Conservation (phyloP, 1,140 invertebrate genomes). For the Alviniconcha marisindica region DNA sequence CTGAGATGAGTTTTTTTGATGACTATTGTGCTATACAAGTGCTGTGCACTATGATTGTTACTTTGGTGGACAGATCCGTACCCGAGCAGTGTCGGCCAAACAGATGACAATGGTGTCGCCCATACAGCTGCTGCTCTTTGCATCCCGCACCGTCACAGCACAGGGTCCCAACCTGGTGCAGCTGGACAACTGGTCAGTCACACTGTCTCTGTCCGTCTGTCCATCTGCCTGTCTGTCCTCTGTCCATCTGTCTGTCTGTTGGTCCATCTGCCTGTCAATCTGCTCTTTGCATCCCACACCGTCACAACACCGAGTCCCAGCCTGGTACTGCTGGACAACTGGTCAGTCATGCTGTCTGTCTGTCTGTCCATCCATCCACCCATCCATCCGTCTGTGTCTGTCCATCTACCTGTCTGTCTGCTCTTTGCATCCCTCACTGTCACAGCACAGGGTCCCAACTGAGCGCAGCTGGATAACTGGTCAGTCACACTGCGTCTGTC, state of each 20-base stretch:
- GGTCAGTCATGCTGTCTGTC: conserved; percentile 57
- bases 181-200: conserved; percentile 70
- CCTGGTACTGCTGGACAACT: conserved; percentile 69
- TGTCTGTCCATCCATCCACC: too few species aligned
- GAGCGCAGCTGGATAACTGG: conserved; percentile 71
- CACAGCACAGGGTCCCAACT: conserved; percentile 37
- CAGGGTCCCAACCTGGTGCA: conserved; percentile 54
- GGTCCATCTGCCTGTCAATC: conserved; percentile 32
- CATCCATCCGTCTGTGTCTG: background rate
- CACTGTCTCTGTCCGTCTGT: background rate
- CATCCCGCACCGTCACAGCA: conserved; percentile 69
- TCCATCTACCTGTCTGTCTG: background rate
- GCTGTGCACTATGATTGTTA: too few species aligned
- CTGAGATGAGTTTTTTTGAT: too few species aligned
- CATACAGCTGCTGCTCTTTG: conserved; percentile 94
- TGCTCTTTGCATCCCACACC: conserved; percentile 86
- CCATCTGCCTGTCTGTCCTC: background rate
- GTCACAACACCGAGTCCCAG: conserved; percentile 49
- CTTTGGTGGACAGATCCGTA: conserved; percentile 87
- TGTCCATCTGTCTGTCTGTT: conserved; percentile 14
- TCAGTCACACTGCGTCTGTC: conserved; percentile 45
- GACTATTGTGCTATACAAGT: too few species aligned
- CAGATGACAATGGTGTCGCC: conserved; percentile 98
- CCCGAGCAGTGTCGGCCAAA: conserved; percentile 96
- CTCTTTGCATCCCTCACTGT: conserved; percentile 74